Conservation (phyloP, 2,888 invertebrate species). For the Dichetophora obliterata region DNA sequence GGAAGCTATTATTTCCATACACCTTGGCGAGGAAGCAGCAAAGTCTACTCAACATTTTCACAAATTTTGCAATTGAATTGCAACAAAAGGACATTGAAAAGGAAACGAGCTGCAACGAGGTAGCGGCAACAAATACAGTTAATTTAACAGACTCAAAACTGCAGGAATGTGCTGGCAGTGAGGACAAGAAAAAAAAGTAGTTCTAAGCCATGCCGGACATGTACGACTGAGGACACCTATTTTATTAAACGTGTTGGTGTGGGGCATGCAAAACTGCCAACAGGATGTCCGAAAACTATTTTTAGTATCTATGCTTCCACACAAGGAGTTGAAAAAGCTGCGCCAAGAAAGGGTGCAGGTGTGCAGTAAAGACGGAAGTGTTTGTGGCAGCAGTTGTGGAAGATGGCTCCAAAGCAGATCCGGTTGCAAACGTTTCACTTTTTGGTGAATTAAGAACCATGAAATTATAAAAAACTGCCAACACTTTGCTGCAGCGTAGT, state of each 20-base stretch:
- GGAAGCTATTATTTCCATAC: conserved; percentile 18
- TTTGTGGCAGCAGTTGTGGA: conserved; percentile 19
- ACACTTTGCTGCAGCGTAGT: conserved; percentile 1
- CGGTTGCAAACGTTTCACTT: conserved; percentile 32
- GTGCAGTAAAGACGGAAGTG: conserved; percentile 8
- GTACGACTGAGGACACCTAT: not conserved
- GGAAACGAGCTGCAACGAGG: conserved; percentile 20
- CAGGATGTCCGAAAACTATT: conserved; percentile 31
- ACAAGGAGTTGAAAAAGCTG: not conserved
- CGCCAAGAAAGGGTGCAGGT: not conserved
- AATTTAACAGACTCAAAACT: conserved; percentile 26
- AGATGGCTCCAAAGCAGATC: conserved; percentile 18
- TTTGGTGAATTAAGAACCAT: conserved; percentile 34
- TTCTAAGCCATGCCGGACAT: not conserved
- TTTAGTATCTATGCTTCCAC: not conserved
- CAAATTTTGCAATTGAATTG: not conserved
- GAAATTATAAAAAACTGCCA: conserved; percentile 26
- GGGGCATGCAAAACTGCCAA: conserved; percentile 12
- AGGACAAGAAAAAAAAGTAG: not conserved
- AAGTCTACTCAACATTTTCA: not conserved
- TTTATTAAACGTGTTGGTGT: not conserved
- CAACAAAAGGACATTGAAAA: conserved; percentile 3
- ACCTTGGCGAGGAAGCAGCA: not conserved
- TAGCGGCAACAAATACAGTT: conserved; percentile 24
- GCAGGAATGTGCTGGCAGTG: not conserved